Evolutionary conservation across 1,140 invertebrate species (phyloP).

Genomic region (Epicauta chinensis): DNA sequence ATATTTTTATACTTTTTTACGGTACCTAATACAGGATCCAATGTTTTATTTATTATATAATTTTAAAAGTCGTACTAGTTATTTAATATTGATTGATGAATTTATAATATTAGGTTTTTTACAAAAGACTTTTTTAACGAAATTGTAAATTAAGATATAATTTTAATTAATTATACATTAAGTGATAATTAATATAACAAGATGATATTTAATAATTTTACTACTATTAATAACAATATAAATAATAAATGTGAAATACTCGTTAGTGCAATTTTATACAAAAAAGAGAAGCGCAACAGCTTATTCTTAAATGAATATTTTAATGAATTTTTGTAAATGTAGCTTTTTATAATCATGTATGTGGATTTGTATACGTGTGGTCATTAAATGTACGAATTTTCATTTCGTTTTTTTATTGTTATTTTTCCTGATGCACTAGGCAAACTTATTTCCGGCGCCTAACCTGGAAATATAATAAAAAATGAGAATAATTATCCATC

Average conservation of each 20-base stretch:
- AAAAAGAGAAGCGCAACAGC: background rate
- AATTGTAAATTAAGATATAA: constrained; percentile 2
- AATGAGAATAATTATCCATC: no score
- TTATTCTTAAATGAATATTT: constrained; percentile 16
- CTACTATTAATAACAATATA: background rate
- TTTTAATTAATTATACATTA: no score
- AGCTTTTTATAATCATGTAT: constrained; percentile 24
- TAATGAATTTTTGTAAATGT: constrained; percentile 21
- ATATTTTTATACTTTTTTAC: background rate
- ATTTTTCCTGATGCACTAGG: no score
- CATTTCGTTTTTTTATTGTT: constrained; percentile 3
- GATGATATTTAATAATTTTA: background rate
- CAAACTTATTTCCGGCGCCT: no score
- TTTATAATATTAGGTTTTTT: no score
- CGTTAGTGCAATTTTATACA: constrained; percentile 10
- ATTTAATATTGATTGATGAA: background rate
- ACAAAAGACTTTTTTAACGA: no score
- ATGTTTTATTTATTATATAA: background rate
- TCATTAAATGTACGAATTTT: constrained; percentile 23
- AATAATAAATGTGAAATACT: background rate
- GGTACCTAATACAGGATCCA: background rate
- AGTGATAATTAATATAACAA: constrained; percentile 1
- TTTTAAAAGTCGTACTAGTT: background rate
- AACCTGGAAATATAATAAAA: no score
- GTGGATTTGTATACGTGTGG: constrained; percentile 20